Conservation (phyloP, 1,140 invertebrate species). For the Caenorhabditis brenneri region DNA sequence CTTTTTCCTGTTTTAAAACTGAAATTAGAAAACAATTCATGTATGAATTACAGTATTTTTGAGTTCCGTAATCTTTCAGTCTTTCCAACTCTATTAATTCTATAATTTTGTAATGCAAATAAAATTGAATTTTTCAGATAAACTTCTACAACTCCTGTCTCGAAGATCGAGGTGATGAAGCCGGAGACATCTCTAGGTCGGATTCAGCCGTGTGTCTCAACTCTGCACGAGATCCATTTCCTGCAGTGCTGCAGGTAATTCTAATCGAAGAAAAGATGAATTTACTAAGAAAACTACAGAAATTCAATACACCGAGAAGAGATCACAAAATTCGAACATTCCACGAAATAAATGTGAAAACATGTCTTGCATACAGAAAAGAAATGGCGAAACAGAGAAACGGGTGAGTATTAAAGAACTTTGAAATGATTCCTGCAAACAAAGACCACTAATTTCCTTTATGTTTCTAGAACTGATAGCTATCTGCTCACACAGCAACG, state of each 20-base stretch:
- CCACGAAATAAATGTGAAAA: neutral
- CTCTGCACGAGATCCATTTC: neutral
- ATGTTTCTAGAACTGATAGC: slow-evolving; percentile 20
- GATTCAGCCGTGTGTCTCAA: slow-evolving; percentile 14
- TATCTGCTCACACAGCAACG: slow-evolving; percentile 21
- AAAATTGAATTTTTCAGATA: too few species aligned
- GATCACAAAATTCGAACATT: neutral
- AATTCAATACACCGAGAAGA: neutral
- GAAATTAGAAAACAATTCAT: neutral
- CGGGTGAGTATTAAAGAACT: too few species aligned
- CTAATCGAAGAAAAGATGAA: too few species aligned
- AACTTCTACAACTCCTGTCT: neutral
- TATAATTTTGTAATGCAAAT: too few species aligned
- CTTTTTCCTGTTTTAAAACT: too few species aligned
- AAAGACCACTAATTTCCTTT: too few species aligned
- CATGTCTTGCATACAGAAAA: neutral
- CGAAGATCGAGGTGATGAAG: neutral
- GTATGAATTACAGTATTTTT: too few species aligned
- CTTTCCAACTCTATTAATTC: too few species aligned
- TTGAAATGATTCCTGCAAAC: too few species aligned
- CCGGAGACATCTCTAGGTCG: neutral
- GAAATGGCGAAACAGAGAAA: slow-evolving; percentile 6
- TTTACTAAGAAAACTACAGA: too few species aligned
- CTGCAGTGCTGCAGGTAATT: too few species aligned
- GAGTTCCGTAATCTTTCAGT: too few species aligned